Evolutionary conservation across 2,113 vertebrate genomes (phyloP), one percentile per base, ranked within the genome.

Genomic region (Tragelaphus scriptus): DNA sequence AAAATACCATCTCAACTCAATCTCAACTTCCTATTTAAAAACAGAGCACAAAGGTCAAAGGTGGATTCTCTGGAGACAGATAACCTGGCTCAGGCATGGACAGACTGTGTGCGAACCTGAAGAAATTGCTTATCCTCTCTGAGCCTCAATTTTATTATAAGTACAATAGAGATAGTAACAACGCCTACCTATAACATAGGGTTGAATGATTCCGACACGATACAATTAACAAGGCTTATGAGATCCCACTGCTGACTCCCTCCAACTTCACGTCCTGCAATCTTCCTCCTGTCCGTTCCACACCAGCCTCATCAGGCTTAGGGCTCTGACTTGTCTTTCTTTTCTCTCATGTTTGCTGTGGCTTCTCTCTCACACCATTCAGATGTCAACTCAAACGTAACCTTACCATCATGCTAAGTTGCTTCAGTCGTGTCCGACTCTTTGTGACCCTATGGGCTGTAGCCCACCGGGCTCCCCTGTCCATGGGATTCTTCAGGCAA

Each of bases 381-480:
- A 79, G 56, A 91, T 40, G 21, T 44, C 30, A 40, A 86, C 56
- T 86, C 59, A 91, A 47, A 79, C 6, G 11, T 79, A 53, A 61
- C 30, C 51, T 51, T 13, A 84, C 44, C 19, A 79, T 51, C 63
- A 85, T 32, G 71, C 12, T 77, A 23, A 75, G 21, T 77, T 3
- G 0, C 71, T 77, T 44, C 71, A 26, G 36, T 77, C 1, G 1
- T 44, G 71, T 77, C 71, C 0, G 0, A 75, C 36, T 75, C 36
- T 75, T 40, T 44, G 68, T 25, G 36, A 75, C 21, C 21, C 21
- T 44, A 14, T 44, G 21, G 36, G 36, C 71, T 75, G 0, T 7
- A 7, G 71, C 36, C 36, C 21, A 25, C 3, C 71, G 26, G 12
- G 21, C 36, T 44, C 36, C 36, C 36, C 19, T 77, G 36, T 44